Evolutionary conservation across 2,888 invertebrate genomes (phyloP).

Genomic region (Philonicus albiceps): DNA sequence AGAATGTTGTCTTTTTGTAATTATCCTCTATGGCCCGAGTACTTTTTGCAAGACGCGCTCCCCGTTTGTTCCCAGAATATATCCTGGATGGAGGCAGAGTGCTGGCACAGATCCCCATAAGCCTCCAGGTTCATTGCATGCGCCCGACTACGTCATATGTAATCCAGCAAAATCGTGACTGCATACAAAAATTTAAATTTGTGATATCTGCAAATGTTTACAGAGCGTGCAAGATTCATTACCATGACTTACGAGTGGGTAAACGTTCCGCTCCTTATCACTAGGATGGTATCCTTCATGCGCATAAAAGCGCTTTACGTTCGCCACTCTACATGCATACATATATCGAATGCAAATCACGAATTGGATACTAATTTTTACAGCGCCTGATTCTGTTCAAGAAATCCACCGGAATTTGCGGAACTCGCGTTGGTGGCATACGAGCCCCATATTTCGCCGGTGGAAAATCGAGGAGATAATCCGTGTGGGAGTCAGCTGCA

Average conservation of each 20-base stretch:
- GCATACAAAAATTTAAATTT: constrained; percentile 41
- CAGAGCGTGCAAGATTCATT: constrained; percentile 43
- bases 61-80: not conserved
- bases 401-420: constrained; percentile 12
- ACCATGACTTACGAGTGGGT: constrained; percentile 40
- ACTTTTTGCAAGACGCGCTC: not conserved
- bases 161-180: constrained; percentile 38
- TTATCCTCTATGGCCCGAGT: not conserved
- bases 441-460: not conserved
- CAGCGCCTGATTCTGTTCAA: constrained; percentile 22
- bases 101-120: constrained; percentile 6
- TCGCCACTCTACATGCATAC: not conserved
- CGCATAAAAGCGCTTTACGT: constrained; percentile 27
- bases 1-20: constrained; percentile 25
- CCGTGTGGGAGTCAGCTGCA: not conserved
- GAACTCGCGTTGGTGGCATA: not conserved
- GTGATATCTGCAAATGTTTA: constrained; percentile 42
- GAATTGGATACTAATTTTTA: constrained; percentile 40
- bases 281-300: not conserved
- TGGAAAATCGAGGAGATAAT: not conserved
- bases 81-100: not conserved
- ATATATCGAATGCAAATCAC: constrained; percentile 38
- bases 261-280: constrained; percentile 38
- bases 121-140: constrained; percentile 36
- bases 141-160: constrained; percentile 27